Conservation (phyloP, 53 echinoderm and acorn worm genomes). For the Pentamera pediparva region DNA sequence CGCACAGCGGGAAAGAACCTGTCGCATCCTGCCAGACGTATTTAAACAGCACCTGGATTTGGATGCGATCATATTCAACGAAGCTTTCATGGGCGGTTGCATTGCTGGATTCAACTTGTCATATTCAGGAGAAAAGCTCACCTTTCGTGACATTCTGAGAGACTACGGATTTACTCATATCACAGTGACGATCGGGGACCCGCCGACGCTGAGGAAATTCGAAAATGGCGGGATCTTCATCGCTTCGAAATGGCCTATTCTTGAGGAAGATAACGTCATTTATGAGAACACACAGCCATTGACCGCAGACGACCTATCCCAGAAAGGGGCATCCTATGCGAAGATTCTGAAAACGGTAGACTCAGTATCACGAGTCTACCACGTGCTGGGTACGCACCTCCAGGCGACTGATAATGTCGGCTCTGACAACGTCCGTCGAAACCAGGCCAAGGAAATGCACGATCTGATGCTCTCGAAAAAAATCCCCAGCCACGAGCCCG, state of each 20-base stretch:
- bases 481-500: constrained; percentile 63
- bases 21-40: constrained; percentile 53
- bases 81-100: constrained; percentile 92
- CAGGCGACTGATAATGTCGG: constrained; percentile 53
- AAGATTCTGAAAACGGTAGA: constrained; percentile 61
- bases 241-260: constrained; percentile 76
- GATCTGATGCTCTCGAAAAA: constrained; percentile 37
- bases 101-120: constrained; percentile 55
- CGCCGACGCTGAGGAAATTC: constrained; percentile 33
- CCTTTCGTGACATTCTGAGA: constrained; percentile 52
- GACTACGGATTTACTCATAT: constrained; percentile 64
- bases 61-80: constrained; percentile 79
- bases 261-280: constrained; percentile 51
- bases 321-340: constrained; percentile 79
- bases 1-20: constrained; percentile 85
- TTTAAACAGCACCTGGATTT: constrained; percentile 55
- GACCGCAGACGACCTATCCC: constrained; percentile 58
- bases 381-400: constrained; percentile 85
- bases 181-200: constrained; percentile 65
- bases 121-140: constrained; percentile 41
- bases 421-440: constrained; percentile 45
- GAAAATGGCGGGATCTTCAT: constrained; percentile 65
- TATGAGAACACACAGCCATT: constrained; percentile 37
- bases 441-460: constrained; percentile 71
- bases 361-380: constrained; percentile 42